These are phyloP conservation scores for Sardina pilchardus DNA, from an alignment of 2,113 vertebrate genomes.

Conservation along the genomic window DNA sequence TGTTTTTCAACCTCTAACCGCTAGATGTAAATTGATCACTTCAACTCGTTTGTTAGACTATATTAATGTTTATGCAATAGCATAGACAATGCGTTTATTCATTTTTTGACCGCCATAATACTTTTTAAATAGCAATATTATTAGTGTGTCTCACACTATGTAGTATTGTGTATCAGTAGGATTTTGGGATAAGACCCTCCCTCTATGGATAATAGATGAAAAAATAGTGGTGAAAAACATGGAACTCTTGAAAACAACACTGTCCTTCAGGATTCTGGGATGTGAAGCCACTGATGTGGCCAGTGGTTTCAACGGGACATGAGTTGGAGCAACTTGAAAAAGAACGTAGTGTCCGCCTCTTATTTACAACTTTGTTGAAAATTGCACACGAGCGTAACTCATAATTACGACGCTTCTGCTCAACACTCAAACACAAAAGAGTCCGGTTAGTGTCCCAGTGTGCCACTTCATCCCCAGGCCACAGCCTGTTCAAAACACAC, in stretches of 20 bases:
- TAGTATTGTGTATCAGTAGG: too few species aligned
- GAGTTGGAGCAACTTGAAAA: neutral
- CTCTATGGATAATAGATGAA: too few species aligned
- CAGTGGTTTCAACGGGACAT: neutral
- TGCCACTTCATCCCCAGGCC: neutral
- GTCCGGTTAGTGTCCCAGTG: neutral
- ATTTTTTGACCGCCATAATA: neutral
- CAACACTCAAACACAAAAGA: neutral
- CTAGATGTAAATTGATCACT: neutral
- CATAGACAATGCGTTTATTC: neutral
- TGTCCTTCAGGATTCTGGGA: neutral
- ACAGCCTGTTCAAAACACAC: neutral
- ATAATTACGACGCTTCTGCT: neutral
- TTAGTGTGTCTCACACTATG: too few species aligned
- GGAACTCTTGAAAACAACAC: neutral
- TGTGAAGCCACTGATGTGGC: neutral
- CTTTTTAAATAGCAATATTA: too few species aligned
- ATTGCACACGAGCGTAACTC: too few species aligned
- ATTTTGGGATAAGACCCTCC: too few species aligned
- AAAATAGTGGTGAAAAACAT: too few species aligned
- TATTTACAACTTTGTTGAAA: neutral
- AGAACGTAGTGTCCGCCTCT: neutral
- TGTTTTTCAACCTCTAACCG: neutral
- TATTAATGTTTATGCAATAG: neutral
- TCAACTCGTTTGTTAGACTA: neutral